phyloP scores from a whole-genome alignment of 2,113 vertebrate species.

The Erinaceus europaeus region DNA sequence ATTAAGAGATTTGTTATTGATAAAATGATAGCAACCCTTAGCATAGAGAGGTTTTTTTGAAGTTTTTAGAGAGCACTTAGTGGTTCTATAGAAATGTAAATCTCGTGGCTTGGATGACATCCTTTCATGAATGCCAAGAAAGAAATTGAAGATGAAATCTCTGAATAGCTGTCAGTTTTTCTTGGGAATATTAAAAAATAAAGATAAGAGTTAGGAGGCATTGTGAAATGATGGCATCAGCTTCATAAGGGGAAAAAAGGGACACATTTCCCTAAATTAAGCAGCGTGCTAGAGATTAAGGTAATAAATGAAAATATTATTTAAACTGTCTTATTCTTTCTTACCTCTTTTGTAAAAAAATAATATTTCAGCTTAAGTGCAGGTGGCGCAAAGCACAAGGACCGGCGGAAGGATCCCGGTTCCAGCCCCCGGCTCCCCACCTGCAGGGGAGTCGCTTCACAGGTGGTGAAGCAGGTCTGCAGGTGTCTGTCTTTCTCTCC shows the following conservation, averaged over 20 bases:
- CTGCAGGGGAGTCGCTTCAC: no score
- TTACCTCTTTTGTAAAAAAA: no score
- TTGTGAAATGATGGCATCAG: background rate
- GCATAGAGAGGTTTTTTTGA: background rate
- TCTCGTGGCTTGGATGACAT: conserved; percentile 35
- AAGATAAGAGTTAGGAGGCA: background rate
- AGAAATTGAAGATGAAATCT: conserved; percentile 49
- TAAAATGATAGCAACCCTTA: background rate
- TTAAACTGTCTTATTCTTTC: conserved; percentile 3
- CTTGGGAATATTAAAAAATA: background rate
- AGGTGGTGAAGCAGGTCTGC: no score
- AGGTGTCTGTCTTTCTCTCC: no score
- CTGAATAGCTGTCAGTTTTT: conserved; percentile 20
- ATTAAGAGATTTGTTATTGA: background rate
- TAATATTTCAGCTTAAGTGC: no score
- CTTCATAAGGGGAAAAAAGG: background rate
- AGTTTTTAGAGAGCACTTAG: conserved; percentile 32
- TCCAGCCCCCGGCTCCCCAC: no score
- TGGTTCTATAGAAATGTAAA: conserved; percentile 44
- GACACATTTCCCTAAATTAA: background rate
- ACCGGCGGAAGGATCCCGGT: no score
- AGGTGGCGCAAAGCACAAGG: no score
- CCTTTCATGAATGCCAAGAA: conserved; percentile 33
- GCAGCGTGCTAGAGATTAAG: background rate
- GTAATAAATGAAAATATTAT: background rate